These are phyloP conservation scores for Nesoenas mayeri DNA, from an alignment of 2,113 vertebrate species.

Conservation along the genomic window DNA sequence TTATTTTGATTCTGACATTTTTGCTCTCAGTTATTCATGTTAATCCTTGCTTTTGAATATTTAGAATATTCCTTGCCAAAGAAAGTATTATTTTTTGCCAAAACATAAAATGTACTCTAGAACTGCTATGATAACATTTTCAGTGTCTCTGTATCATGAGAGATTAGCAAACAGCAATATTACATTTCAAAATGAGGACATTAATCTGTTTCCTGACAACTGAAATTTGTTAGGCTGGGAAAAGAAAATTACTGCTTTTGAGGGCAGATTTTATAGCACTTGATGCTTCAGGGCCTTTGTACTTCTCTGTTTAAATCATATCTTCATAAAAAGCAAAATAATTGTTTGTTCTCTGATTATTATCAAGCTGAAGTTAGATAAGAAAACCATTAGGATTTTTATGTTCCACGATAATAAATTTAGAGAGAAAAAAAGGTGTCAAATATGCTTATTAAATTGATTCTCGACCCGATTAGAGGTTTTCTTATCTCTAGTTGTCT, in stretches of 20 bases:
- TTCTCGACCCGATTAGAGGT: not conserved
- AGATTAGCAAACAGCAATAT: conserved; percentile 53
- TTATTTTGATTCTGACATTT: conserved; percentile 29
- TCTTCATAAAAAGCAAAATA: conserved; percentile 14
- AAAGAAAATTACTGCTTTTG: conserved; percentile 48
- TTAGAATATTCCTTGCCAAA: conserved; percentile 23
- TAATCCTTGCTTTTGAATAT: conserved; percentile 16
- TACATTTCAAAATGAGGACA: conserved; percentile 51
- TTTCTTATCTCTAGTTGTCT: conserved; percentile 37
- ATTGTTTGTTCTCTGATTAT: conserved; percentile 42
- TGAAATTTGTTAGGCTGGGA: conserved; percentile 48
- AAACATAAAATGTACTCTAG: conserved; percentile 19
- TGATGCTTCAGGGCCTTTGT: conserved; percentile 38
- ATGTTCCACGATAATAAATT: conserved; percentile 18
- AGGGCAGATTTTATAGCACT: conserved; percentile 46
- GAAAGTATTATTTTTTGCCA: conserved; percentile 35
- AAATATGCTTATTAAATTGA: conserved; percentile 50
- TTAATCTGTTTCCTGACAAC: conserved; percentile 60
- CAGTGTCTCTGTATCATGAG: conserved; percentile 1
- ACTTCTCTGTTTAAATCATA: conserved; percentile 33
- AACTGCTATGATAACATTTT: conserved; percentile 49
- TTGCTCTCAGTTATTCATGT: not conserved
- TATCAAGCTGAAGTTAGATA: conserved; percentile 32
- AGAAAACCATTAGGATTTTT: conserved; percentile 33
- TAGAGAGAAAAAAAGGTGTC: conserved; percentile 34